Evolutionary conservation across 2,888 invertebrate genomes (phyloP).

Genomic region (Tetragnatha montana): DNA sequence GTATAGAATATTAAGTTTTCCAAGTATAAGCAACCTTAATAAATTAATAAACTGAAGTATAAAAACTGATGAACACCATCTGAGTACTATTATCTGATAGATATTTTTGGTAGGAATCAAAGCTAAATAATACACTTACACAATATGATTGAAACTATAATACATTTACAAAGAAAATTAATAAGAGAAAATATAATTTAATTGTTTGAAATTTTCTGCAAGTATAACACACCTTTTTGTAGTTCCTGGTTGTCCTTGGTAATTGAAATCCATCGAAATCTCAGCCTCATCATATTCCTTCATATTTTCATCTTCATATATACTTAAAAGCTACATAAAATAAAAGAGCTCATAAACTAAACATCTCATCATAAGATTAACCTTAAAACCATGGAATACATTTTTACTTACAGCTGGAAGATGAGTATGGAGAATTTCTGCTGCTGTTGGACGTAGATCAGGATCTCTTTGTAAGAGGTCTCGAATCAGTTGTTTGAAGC

Average conservation of each 20-base stretch:
- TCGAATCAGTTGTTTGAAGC: conserved; percentile 81
- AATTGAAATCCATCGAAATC: conserved; percentile 66
- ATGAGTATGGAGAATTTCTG: conserved; percentile 79
- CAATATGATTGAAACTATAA: not conserved
- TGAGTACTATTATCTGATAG: too few relatives aligned
- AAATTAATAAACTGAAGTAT: too few relatives aligned
- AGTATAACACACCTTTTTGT: conserved; percentile 37
- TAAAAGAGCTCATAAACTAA: too few relatives aligned
- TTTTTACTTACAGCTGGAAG: conserved; percentile 76
- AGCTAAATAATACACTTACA: not conserved
- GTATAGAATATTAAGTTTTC: not conserved
- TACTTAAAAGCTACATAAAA: conserved; percentile 38
- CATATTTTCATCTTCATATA: conserved; percentile 46
- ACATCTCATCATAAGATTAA: not conserved
- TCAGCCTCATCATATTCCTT: conserved; percentile 65
- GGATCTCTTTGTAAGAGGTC: conserved; percentile 82
- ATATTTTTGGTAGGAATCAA: not conserved
- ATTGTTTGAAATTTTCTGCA: not conserved
- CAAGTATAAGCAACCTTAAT: too few relatives aligned
- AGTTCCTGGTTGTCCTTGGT: conserved; percentile 58
- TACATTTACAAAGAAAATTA: not conserved
- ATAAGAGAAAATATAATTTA: not conserved
- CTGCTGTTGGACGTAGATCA: conserved; percentile 81
- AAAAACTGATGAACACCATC: too few relatives aligned
- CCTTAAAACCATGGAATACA: not conserved